These are phyloP conservation scores for Rhipidura dahli DNA, from an alignment of 2,113 vertebrate genomes.

Conservation along the genomic window DNA sequence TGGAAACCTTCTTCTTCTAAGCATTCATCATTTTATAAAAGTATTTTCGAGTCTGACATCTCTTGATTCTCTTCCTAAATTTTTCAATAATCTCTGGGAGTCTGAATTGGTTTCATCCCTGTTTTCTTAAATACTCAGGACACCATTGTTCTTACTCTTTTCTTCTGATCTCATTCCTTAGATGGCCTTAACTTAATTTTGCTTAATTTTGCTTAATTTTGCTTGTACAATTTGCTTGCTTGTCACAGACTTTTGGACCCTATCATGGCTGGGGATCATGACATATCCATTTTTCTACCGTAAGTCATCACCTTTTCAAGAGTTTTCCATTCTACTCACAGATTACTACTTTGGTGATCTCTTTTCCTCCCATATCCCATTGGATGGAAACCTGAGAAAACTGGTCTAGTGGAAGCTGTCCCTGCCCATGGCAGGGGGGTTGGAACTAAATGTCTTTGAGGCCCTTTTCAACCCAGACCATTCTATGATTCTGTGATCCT, in stretches of 20 bases:
- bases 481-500: not conserved
- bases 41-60: not conserved
- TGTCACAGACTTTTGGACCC: not conserved
- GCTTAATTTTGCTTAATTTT: not conserved
- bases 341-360: not conserved
- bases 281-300: not conserved
- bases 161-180: not conserved
- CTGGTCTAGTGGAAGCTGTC: not conserved
- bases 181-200: not conserved
- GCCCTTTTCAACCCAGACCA: not conserved
- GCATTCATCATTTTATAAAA: not conserved
- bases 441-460: not conserved
- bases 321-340: not conserved
- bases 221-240: too few relatives aligned
- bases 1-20: not conserved
- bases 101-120: not conserved
- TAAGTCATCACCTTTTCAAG: not conserved
- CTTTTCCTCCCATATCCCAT: not conserved
- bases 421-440: accelerated
- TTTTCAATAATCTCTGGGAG: not conserved
- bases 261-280: not conserved
- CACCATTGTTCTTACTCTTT: not conserved
- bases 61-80: not conserved
- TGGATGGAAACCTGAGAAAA: not conserved
- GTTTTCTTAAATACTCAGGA: not conserved